phyloP scores from a whole-genome alignment of 2,888 invertebrate species.

The Caenorhabditis becei region DNA sequence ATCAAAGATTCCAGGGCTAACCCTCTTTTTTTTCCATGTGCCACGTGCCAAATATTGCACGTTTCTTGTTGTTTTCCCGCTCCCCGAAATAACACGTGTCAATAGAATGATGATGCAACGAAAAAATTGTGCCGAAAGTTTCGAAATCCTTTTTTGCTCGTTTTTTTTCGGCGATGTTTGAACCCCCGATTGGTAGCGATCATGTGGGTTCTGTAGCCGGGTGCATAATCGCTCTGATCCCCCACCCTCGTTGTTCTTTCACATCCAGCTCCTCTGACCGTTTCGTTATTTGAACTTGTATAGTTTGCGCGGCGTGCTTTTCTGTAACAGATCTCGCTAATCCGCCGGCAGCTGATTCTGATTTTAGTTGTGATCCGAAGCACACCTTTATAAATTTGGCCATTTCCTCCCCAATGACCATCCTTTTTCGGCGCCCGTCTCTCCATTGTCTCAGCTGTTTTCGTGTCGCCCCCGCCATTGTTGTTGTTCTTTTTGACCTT shows the following conservation, averaged over 20 bases:
- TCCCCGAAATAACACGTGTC: conserved; percentile 12
- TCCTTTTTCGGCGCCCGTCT: neutral
- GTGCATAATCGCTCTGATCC: conserved; percentile 39
- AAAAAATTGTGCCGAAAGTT: neutral
- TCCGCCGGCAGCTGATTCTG: conserved; percentile 15
- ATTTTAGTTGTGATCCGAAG: neutral
- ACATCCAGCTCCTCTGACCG: conserved; percentile 27
- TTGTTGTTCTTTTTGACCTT: conserved; percentile 16
- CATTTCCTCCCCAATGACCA: neutral
- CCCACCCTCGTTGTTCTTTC: neutral
- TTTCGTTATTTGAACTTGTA: conserved; percentile 48
- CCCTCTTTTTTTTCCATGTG: neutral
- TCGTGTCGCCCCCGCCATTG: neutral
- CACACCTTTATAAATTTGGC: neutral
- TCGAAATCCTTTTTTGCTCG: neutral
- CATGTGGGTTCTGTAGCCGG: conserved; percentile 14
- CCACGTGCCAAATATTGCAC: neutral
- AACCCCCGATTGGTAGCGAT: conserved; percentile 37
- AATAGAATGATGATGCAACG: conserved; percentile 32
- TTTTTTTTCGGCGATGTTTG: conserved; percentile 30
- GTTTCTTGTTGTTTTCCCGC: conserved; percentile 16
- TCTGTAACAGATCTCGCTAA: conserved; percentile 16
- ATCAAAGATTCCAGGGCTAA: neutral
- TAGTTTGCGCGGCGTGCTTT: neutral
- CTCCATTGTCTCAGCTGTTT: conserved; percentile 4